Percentiles rank a stretch among this genome's conserved stretches.
phyloP scores from a whole-genome alignment of 2,113 vertebrate genomes.

The Etia nguti region DNA sequence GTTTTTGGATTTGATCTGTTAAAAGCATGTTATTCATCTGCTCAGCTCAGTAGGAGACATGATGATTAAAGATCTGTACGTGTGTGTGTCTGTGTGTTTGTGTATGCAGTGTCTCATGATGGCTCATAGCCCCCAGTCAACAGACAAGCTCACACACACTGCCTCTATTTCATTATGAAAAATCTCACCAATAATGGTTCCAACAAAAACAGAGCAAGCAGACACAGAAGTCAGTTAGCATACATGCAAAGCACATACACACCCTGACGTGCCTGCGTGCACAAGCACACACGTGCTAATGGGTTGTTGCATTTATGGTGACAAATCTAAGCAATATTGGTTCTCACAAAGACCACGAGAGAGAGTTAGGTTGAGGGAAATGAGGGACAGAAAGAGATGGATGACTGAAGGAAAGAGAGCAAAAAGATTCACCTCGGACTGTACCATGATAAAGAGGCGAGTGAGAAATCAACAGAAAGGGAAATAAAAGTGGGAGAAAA shows the following conservation, averaged over 20 bases:
- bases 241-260: not conserved
- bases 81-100: not conserved
- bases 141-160: not conserved
- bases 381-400: not conserved
- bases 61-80: conserved; percentile 15
- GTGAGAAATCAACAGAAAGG: not conserved
- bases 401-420: conserved; percentile 15
- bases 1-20: conserved; percentile 23
- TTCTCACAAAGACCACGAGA: not conserved
- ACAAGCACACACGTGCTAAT: not conserved
- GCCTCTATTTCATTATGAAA: not conserved
- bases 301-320: not conserved
- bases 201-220: not conserved
- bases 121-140: not conserved
- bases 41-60: conserved; percentile 26
- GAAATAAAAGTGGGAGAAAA: not conserved
- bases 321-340: conserved; percentile 28
- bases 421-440: conserved; percentile 24
- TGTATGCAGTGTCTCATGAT: not conserved
- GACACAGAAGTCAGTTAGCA: not conserved
- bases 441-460: not conserved
- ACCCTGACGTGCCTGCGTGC: not conserved
- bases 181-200: not conserved
- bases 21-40: conserved; percentile 39
- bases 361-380: not conserved